A percentile compares a stretch with the other conserved stretches of the same genome.
phyloP scores from a whole-genome alignment of 2,888 invertebrate genomes.

The Lepas anatifera region DNA sequence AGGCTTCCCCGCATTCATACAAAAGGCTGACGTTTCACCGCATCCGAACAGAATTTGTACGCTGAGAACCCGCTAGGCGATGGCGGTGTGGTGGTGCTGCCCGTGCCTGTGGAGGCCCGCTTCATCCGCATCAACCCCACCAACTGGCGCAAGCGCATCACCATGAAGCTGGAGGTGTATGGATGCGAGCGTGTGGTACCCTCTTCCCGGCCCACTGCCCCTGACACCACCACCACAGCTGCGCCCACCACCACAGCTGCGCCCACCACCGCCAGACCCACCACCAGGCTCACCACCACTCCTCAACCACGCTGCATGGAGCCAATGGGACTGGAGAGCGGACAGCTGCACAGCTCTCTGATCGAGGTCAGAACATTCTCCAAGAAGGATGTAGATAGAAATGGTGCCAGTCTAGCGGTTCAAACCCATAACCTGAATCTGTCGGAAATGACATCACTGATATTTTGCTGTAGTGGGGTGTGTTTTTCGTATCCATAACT shows the following conservation, averaged over 20 bases:
- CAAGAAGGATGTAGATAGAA: slow-evolving; percentile 20
- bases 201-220: too few species aligned
- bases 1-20: too few species aligned
- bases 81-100: slow-evolving; percentile 50
- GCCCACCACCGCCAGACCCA: slow-evolving; percentile 26
- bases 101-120: slow-evolving; percentile 59
- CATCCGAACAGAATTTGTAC: too few species aligned
- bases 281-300: slow-evolving; percentile 16
- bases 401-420: too few species aligned
- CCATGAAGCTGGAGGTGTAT: slow-evolving; percentile 57
- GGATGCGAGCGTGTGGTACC: slow-evolving; percentile 60
- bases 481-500: too few species aligned
- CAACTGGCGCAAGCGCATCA: slow-evolving; percentile 56
- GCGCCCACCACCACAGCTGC: too few species aligned
- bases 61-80: slow-evolving; percentile 28
- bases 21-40: too few species aligned
- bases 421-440: too few species aligned
- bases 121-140: slow-evolving; percentile 56
- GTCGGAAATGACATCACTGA: too few species aligned
- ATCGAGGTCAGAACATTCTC: slow-evolving; percentile 28
- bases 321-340: slow-evolving; percentile 56
- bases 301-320: slow-evolving; percentile 41
- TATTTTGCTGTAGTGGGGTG: too few species aligned
- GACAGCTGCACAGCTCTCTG: slow-evolving; percentile 26
- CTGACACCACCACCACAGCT: too few species aligned